phyloP scores from a whole-genome alignment of 2,888 invertebrate species.

The Glyphotaelius pellucidus region DNA sequence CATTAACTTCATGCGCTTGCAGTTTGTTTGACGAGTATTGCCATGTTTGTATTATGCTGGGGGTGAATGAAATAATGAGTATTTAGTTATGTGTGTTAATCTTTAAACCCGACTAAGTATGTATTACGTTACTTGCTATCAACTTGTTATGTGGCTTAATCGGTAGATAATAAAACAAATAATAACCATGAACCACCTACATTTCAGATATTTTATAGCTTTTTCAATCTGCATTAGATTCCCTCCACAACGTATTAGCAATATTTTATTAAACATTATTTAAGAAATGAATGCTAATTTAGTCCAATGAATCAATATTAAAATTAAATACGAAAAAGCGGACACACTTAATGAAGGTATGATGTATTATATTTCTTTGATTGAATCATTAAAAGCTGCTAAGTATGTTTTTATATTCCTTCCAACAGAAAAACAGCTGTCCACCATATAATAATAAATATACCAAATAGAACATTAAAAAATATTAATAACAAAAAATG shows the following conservation, averaged over 20 bases:
- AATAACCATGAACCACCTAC: conserved; percentile 6
- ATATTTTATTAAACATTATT: background rate
- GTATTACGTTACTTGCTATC: background rate
- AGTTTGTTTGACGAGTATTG: background rate
- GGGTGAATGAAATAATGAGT: background rate
- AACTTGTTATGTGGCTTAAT: background rate
- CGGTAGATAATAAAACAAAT: background rate
- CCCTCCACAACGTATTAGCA: background rate
- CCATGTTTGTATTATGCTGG: background rate
- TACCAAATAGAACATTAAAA: too few species aligned
- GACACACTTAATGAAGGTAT: background rate
- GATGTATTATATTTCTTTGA: background rate
- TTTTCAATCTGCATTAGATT: background rate
- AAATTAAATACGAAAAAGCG: background rate
- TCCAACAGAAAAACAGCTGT: background rate
- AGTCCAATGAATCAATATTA: background rate
- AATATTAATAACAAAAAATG: background rate
- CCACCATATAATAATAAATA: too few species aligned
- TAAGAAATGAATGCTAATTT: background rate
- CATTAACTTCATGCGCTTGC: background rate
- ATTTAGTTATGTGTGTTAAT: background rate
- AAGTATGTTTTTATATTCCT: background rate
- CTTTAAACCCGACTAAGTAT: background rate
- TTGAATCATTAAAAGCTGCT: background rate
- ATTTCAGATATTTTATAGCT: background rate